Base-by-base conservation (phyloP, 1,140 invertebrate species). In the Steinernema khuongi region DNA sequence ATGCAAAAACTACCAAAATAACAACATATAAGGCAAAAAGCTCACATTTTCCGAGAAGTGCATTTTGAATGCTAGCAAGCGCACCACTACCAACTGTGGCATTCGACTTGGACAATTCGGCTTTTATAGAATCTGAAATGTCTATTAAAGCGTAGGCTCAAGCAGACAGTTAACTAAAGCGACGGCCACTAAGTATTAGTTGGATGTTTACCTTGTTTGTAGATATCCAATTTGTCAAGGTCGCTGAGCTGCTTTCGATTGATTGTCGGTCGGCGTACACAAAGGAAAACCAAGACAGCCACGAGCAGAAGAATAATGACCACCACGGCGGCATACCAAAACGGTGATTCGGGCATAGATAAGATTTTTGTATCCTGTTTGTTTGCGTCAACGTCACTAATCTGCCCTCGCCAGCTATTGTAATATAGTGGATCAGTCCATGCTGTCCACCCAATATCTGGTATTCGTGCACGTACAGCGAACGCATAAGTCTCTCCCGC, bases 211-310 rank as follows among this genome's bases (percentile, higher is more conserved):
- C 81, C 81, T 75, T 85, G 83, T 73, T 85, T 83, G 76, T 83
- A 83, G 28, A 77, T 85, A 66, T 83, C 81, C 68, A 83, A 50
- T 1, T 75, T 81, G 68, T 83, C 81, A 68, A 85, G 68, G 74
- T 83, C 81, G 68, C 79, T 81, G 77, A 85, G 78, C 30, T 83
- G 81, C 33, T 83, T 83, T 4, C 84, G 50, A 30, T 84, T 82
- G 1, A 36, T 44, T 1, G 44, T 11, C 18, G 68, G 44, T 19
- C 28, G 71, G 30, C 43, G 31, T 28, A n/a, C 28, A 7, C 41
- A 67, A n/a, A 68, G 32, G 19, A 78, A 36, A 28, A 79, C 29
- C n/a, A 78, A 17, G 17, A 79, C 28, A 29, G 79, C 18, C n/a
- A 69, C 30, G 17, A 80, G 67, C 14, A 79, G 43, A 1, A 78